Base-by-base conservation (phyloP, 2,888 invertebrate species). In the Listrodromus nycthemerus region DNA sequence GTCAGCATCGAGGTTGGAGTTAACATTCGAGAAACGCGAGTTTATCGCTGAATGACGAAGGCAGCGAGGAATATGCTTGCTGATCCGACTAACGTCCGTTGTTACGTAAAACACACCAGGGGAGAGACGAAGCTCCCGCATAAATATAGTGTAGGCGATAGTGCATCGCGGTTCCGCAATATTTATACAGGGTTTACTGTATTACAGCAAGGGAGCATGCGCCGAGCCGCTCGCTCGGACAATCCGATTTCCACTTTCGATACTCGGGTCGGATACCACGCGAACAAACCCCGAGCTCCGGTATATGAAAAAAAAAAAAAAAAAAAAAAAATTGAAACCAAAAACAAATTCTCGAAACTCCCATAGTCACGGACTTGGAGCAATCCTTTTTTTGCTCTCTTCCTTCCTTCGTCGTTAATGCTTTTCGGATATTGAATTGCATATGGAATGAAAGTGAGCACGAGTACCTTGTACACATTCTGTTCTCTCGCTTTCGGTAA, bases 241-340 rank as follows among this genome's bases (percentile, higher is more conserved):
- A 70, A 71, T 80, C 74, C 70, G 70, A 63, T 52, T 71, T 70
- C 61, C 63, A 67, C 21, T 33, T n/a, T 76, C 76, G 65, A 48
- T 65, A 24, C 33, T 19, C 27, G 27, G 16, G 30, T 55, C 52
- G 24, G 27, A 52, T 52, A 50, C 13, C 50, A 41, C 5, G 67
- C 67, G 45, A 13, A 67, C 30, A 61, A 21, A 21, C 24, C 4
- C 55, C 24, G 21, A 52, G 21, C 52, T 10, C 0, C 10, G 24
- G 10, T 24, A 21, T 13, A 24, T 24, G 1, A 24, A 21, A 24
- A 55, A 55, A 55, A 55, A 33, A 33, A 33, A 33, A 4, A 33
- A 33, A 33, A 33, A 33, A 45, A 41, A 41, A 13, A 13, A 0
- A 8, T 10, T 55, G 21, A 24, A 55, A 55, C 55, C 55, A 67